Evolutionary conservation across 2,113 vertebrate species (phyloP).

Genomic region (Toxotes jaculatrix): DNA sequence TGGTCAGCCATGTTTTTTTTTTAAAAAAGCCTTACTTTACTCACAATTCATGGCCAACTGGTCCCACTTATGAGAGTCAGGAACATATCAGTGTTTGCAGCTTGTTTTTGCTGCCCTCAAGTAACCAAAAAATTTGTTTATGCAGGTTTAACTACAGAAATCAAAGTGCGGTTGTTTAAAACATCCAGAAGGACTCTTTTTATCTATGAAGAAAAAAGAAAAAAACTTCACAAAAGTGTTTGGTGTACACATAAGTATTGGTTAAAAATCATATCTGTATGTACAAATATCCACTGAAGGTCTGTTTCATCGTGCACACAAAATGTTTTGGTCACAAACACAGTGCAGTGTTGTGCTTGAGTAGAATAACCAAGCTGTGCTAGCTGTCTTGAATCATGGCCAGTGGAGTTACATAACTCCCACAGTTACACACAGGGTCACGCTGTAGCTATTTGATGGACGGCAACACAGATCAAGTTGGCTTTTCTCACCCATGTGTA

Average conservation of each 20-base stretch:
- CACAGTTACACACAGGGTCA: conserved; percentile 51
- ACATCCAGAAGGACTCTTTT: neutral
- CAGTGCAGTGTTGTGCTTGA: conserved; percentile 1
- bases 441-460: conserved; percentile 61
- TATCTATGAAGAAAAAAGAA: neutral
- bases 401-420: conserved; percentile 53
- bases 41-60: no score
- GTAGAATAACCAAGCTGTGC: conserved; percentile 13
- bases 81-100: neutral
- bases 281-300: neutral
- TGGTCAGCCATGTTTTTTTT: no score
- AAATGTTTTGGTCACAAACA: conserved; percentile 29
- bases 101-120: neutral
- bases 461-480: conserved; percentile 48
- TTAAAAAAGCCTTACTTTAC: no score
- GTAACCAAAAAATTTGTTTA: neutral
- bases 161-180: no score
- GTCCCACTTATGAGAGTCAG: no score
- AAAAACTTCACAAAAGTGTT: no score
- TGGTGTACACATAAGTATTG: no score
- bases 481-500: conserved; percentile 60
- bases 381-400: conserved; percentile 21
- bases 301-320: conserved; percentile 5
- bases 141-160: no score
- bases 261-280: neutral